Conservation (phyloP, 30 jellyfish, hydroid and myxozoan genomes). For the Hydractinia echinata region DNA sequence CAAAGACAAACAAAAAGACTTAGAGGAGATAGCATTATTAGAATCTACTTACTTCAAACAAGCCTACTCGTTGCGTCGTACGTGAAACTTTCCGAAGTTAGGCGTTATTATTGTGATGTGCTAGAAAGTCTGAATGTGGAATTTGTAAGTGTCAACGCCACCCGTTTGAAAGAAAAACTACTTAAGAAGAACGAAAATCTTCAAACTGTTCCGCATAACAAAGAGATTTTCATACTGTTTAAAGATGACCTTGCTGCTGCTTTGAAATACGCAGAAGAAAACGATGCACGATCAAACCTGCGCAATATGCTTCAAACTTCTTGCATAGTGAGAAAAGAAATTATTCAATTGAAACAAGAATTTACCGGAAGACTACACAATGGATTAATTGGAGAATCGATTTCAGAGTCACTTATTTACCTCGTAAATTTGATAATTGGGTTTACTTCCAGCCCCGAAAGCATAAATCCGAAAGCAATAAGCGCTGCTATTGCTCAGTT, state of each 20-base stretch:
- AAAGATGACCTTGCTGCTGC: slow-evolving; percentile 8
- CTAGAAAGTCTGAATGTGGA: background rate
- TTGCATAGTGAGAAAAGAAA: background rate
- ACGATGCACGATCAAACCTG: background rate
- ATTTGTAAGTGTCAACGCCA: background rate
- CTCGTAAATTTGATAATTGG: background rate
- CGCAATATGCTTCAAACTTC: background rate
- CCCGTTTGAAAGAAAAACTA: background rate
- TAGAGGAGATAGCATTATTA: background rate
- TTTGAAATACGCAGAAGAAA: background rate
- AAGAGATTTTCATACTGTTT: background rate
- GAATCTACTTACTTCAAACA: background rate
- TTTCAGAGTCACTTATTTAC: background rate
- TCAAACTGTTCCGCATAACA: background rate
- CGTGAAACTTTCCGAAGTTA: background rate
- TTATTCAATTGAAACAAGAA: background rate
- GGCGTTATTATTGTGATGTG: background rate
- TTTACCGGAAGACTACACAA: background rate
- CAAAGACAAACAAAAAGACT: background rate
- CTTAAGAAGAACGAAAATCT: background rate
- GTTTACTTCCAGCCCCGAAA: background rate
- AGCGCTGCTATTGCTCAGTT: background rate
- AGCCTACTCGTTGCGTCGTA: background rate
- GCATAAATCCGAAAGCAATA: background rate
- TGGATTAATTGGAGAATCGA: too few relatives aligned